Evolutionary conservation across 2,888 invertebrate species (phyloP), one percentile per base, ranked within the genome.

Genomic region (Brachynemurus nebulosus): DNA sequence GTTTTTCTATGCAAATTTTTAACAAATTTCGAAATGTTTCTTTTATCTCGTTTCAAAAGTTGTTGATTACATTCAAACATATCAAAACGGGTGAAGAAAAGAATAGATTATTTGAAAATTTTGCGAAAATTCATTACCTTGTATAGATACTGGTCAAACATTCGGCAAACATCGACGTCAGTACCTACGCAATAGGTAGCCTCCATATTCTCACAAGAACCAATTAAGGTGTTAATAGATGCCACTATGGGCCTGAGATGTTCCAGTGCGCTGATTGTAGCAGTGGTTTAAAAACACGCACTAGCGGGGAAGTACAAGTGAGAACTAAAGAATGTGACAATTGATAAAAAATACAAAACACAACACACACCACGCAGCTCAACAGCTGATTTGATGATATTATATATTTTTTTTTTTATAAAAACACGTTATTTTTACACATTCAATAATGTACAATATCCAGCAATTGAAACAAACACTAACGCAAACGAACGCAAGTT

Each of bases 111-210:
- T 18, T 41, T 30, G 14, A 20, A 17, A n/a, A 30, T 30, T 30
- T 30, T n/a, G n/a, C n/a, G n/a, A n/a, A n/a, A n/a, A n/a, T n/a
- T 11, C 56, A 61, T 59, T 63, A 75, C 76, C 75, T 76, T 76
- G 63, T 75, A 74, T 53, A 74, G 65, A 62, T 74, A 76, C 66
- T 75, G 75, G 61, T 76, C 75, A 59, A 75, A 76, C 75, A 76
- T 75, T 61, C 74, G 70, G 69, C 71, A 71, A 56, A 74, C 71
- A 61, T 74, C 73, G 59, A 64, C 62, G 63, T 67, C 69, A 59
- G 66, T 69, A 54, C 74, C 72, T 61, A 72, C 70, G 64, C 72
- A 71, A 61, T 75, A 75, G 57, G 72, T 72, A 55, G 73, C 71
- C 66, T 76, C 76, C 74, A 74, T 74, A 64, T 65, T 69, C 61